Base-by-base conservation (phyloP, 2,113 vertebrate species). In the Poeciliopsis occidentalis region DNA sequence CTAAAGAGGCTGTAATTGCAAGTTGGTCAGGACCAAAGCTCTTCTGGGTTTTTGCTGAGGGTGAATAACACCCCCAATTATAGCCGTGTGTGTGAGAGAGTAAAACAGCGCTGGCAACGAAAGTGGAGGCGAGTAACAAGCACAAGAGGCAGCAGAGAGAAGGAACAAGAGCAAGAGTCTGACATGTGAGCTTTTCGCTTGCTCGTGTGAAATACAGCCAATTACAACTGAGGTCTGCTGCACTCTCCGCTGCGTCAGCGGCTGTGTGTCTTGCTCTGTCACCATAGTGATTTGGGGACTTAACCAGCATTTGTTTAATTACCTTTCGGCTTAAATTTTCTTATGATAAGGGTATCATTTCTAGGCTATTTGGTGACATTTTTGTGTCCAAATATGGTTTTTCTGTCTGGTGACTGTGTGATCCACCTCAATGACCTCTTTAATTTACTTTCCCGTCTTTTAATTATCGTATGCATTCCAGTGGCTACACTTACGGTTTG, bases 1-100 rank as follows among this genome's bases (percentile, higher is more conserved):
- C 85, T 91, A 80, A 92, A 93, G 91, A 93, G 92, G 91, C 87
- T 91, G 88, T 94, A 95, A 95, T 95, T 94, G 93, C 83, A 91
- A 71, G 89, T 91, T 94, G 90, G 91, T 90, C 65, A 81, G 81
- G 80, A 91, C 82, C 74, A 81, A 87, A 92, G 89, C 88, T 93
- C 86, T 90, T 75, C 69, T 62, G 85, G 85, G 77, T 91, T 93
- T 93, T 85, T 92, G 87, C 87, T 92, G 84, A 92, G 90, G 84
- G 89, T 78, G 88, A 88, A 88, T 85, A 87, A 83, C 71, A 79
- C 79, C 75, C 82, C 82, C 91, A 92, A 94, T 95, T 94, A 93
- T 90, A 94, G 91, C 88, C 76, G 84, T 66, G 86, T 69, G 86
- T 41, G 77, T 51, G 79, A 78, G 78, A 84, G 82, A 78, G 79